Base-by-base conservation (phyloP, 2,113 vertebrate species). In the Amia ocellicauda region DNA sequence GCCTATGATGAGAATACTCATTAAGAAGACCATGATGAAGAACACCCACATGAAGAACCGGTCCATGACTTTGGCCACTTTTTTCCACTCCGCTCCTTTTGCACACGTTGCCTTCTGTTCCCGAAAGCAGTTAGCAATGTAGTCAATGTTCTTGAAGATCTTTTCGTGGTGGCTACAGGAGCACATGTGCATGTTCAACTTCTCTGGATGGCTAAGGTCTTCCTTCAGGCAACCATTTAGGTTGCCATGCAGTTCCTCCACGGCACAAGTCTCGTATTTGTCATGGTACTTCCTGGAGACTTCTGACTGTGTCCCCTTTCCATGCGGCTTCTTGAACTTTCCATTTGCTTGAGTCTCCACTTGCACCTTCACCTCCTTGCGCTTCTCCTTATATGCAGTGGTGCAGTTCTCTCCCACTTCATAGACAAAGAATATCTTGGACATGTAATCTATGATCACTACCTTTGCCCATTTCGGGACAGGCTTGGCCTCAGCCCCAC, bases 11-110 rank as follows among this genome's bases (percentile, higher is more conserved):
- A 98, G 81, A 67, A 97, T 80, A 0, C 96, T 99, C 95, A 99
- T 98, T 51, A 98, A 92, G 72, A 98, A 94, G 68, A 99, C 95
- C 97, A 99, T 99, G 13, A 91, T 78, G 70, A 98, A 99, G 77
- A 99, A 99, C 70, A 98, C 84, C 97, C 97, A 99, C 97, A 98
- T 99, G 78, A 99, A 99, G 83, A 99, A 96, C 4, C 96, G 85
- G 69, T 99, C 97, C 91, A 99, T 97, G 76, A 99, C 97, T 80
- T 97, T 98, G 8, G 97, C 97, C 0, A 99, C 92, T 77, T 97
- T 99, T 73, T 98, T 99, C 97, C 97, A 99, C 16, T 99, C 97
- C 0, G 91, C 90, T 19, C 91, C 94, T 80, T 95, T 98, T 65
- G 91, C 90, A 1, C 81, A 74, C 20, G 93, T 96, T 68, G 90